Base-by-base conservation (phyloP, 2,888 invertebrate species). In the Deroplatys truncata region DNA sequence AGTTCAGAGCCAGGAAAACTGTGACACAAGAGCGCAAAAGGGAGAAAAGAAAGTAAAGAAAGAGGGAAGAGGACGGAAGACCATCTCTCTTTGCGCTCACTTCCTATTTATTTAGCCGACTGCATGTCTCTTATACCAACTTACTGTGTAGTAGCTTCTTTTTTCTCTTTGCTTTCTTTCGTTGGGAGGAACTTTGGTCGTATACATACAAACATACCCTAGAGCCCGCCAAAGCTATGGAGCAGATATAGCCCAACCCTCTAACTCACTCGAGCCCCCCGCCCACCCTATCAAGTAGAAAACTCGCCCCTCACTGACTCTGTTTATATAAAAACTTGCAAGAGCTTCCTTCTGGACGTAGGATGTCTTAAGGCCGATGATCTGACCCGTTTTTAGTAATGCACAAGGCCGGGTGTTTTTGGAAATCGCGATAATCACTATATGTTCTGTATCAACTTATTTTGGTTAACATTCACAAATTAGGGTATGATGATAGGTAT, bases 101-200 rank as follows among this genome's bases (percentile, higher is more conserved):
- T 87, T 82, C 87, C 87, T 87, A 87, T 87, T 87, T 87, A 87
- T 87, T 87, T 87, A 87, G 87, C 87, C 83, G 87, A 87, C 82
- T 87, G 87, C 83, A 87, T 87, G 87, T 87, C 87, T 87, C 87
- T 83, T 87, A 87, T 87, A 87, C 87, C 28, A 87, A 83, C 87
- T 83, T 87, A 82, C 82, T 82, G 28, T 20, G 25, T 16, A 82
- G 20, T 28, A 35, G 82, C 82, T n/a, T 82, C 82, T 31, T 56
- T 56, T 86, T 86, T 85, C 49, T 72, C 15, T 28, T 86, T 28
- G 25, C 86, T 86, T 86, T 87, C 87, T 83, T 87, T 35, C 43
- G 28, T 87, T 82, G 25, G 83, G 29, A 72, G 87, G 83, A 83
- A 25, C 83, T 28, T 9, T 31, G 31, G n/a, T 83, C 87, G 83